Evolutionary conservation across 2,888 invertebrate genomes (phyloP), one percentile per base, ranked within the genome.

Genomic region (Stramonita haemastoma): DNA sequence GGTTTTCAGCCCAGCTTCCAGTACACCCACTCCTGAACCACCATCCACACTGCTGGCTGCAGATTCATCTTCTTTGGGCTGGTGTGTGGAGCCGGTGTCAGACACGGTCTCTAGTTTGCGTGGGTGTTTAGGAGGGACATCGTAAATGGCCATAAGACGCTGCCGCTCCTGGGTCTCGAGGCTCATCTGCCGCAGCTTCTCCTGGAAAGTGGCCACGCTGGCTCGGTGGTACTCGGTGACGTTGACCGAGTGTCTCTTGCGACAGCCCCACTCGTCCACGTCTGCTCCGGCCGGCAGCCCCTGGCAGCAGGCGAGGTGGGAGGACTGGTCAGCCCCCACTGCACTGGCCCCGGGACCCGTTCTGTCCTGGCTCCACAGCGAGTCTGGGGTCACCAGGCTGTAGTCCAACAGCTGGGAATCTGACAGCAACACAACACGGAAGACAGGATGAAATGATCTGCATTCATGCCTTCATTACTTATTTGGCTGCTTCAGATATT

Each of bases 211-310:
- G n/a, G 93, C 93, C 19, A 91, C 91, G 86, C 93, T 92, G 89
- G 93, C 93, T 56, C 93, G 92, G 85, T 93, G 91, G 90, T 92
- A 94, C 89, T 95, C 94, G 29, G 93, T 93, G 81, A 94, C 94
- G 90, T 94, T 94, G 34, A 94, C 93, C 13, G 94, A 95, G 90
- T 94, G 94, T 77, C 94, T 93, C 87, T 94, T 95, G 79, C 92
- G 92, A 93, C 94, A 93, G 73, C 91, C 91, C 89, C 91, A 92
- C 87, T 94, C 94, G 60, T 94, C 94, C 22, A 26, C 17, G 0
- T 83, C 81, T 19, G 22, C 81, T n/a, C 90, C 90, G 29, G 89
- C 86, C 11, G 83, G 77, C 22, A 88, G 83, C 22, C 83, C 90
- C 83, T 90, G 87, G 86, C 89, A 91, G 46, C 91, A 89, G 46